A percentile compares a stretch with the other conserved stretches of the same genome.
Evolutionary conservation across 2,797 vertebrate genomes (phyloP).

Genomic region (Hozukius guyotensis): DNA sequence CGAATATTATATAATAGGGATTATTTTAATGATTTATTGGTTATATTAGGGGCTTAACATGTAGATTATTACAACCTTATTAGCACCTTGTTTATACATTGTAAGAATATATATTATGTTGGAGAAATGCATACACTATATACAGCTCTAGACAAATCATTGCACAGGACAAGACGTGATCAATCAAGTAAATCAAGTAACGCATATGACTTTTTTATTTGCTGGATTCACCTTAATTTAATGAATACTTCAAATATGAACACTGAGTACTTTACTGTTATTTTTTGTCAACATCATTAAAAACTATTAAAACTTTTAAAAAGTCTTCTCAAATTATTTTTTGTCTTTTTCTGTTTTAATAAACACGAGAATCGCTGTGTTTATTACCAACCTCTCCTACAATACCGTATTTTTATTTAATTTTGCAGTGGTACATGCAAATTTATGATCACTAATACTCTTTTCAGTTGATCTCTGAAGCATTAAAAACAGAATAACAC

Average conservation of each 20-base stretch:
- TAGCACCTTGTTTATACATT: constrained; percentile 69
- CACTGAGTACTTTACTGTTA: constrained; percentile 72
- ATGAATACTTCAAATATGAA: constrained; percentile 70
- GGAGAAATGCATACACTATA: constrained; percentile 56
- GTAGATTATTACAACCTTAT: constrained; percentile 57
- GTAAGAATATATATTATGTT: constrained; percentile 65
- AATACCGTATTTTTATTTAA: neutral
- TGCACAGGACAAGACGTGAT: constrained; percentile 61
- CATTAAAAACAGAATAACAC: neutral
- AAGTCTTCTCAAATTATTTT: constrained; percentile 22
- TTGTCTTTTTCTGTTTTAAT: constrained; percentile 32
- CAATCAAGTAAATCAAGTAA: constrained; percentile 38
- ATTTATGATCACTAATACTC: neutral
- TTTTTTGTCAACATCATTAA: constrained; percentile 73
- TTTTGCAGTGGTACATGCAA: neutral
- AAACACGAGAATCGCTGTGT: neutral
- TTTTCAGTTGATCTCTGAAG: neutral
- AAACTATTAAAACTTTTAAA: constrained; percentile 68
- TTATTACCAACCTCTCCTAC: neutral
- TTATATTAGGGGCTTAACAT: constrained; percentile 47
- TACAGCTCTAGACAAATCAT: constrained; percentile 70
- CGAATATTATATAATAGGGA: constrained; percentile 62
- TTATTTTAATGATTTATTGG: constrained; percentile 68
- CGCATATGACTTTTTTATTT: constrained; percentile 55
- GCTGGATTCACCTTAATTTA: constrained; percentile 64